Evolutionary conservation across 2,888 invertebrate genomes (phyloP), one percentile per base, ranked within the genome.

Genomic region (Tineola bisselliella): DNA sequence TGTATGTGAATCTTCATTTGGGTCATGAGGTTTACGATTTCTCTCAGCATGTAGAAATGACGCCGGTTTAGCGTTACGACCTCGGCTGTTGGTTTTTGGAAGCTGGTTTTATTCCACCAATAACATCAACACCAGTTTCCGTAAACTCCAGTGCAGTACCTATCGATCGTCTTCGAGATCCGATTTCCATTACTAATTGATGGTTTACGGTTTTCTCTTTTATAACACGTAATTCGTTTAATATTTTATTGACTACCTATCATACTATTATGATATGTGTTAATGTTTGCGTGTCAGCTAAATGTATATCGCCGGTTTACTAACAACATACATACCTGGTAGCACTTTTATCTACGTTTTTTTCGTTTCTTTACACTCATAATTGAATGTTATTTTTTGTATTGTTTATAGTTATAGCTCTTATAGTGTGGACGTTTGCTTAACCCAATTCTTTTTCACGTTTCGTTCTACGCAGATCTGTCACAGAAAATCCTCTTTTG

Each of bases 11-110:
- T 44, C 48, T 65, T 69, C 69, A 79, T 77, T 69, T 72, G 72
- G 80, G 81, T 79, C 75, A 78, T 65, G 72, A 74, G 76, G 77
- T 80, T 79, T 79, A 81, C 76, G 78, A 79, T 79, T 80, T 77
- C 75, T 72, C 77, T 75, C 75, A 68, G 73, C 75, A 72, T 71
- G 66, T 72, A 74, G 70, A 72, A 74, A 76, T 18, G 48, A 60
- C 48, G 19, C 48, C 18, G 30, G 59, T 25, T 18, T 66, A 65
- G 63, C 68, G 65, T 65, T 66, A 66, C 68, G 65, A 68, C 65
- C 67, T 68, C 67, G 70, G 66, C 71, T 79, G 75, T 79, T 77
- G 72, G 70, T 77, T 79, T n/a, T 76, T 76, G 58, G 58, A 58
- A 58, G 58, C 58, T 58, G 58, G 69, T 72, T 74, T 70, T 69